Evolutionary conservation across 2,113 vertebrate species (phyloP).

Genomic region (Bos indicus): DNA sequence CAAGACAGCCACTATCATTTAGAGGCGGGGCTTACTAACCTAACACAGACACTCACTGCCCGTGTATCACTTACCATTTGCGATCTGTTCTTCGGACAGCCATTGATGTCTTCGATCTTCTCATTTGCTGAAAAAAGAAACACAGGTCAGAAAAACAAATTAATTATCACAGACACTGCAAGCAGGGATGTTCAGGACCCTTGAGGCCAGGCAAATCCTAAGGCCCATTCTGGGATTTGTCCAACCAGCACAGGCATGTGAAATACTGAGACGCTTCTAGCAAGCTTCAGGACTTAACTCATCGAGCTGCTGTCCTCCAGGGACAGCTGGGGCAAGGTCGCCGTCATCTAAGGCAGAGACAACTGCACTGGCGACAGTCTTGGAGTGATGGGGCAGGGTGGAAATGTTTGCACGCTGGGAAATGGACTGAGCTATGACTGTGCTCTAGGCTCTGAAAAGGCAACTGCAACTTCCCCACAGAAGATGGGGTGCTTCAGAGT

Average conservation of each 20-base stretch:
- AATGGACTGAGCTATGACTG: neutral
- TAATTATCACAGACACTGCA: neutral
- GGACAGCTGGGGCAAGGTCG: constrained; percentile 89
- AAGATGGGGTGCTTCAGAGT: neutral
- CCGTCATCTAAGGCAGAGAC: constrained; percentile 81
- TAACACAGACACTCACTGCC: neutral
- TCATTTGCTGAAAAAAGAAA: constrained; percentile 91
- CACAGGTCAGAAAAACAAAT: constrained; percentile 57
- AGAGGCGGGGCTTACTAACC: neutral
- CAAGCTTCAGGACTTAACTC: constrained; percentile 77
- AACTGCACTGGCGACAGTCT: constrained; percentile 81
- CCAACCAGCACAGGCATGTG: constrained; percentile 76
- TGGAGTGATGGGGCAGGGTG: neutral
- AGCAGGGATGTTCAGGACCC: constrained; percentile 49
- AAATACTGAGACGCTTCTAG: constrained; percentile 71
- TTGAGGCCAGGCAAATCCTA: constrained; percentile 57
- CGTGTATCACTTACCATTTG: constrained; percentile 93
- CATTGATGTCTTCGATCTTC: constrained; percentile 98
- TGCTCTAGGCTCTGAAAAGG: neutral
- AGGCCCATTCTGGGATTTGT: constrained; percentile 55
- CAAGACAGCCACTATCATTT: neutral
- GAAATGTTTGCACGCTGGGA: neutral
- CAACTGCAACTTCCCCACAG: neutral
- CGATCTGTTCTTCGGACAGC: constrained; percentile 95
- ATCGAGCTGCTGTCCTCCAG: constrained; percentile 73